Base-by-base conservation (phyloP, 2,888 invertebrate species). In the Agrotis ipsilon region DNA sequence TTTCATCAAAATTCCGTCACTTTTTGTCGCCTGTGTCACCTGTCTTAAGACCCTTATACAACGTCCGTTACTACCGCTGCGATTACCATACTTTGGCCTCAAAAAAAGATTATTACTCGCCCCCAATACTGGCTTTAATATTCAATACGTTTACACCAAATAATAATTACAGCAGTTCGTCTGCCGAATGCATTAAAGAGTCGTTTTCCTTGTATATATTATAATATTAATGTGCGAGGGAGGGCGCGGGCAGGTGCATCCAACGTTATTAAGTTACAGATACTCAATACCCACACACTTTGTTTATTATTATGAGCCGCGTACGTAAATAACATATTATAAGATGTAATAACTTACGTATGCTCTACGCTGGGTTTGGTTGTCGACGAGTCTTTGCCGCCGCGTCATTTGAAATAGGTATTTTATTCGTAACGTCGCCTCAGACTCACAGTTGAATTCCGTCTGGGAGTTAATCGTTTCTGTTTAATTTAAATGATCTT, bases 61-160 rank as follows among this genome's bases (percentile, higher is more conserved):
- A 85, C 78, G 91, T 89, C 91, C 91, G 92, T 92, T 92, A 89
- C 90, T 79, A 85, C 83, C 82, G 78, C 84, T 75, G 75, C 81
- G 90, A 94, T 94, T 94, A 94, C 92, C 94, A 94, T 95, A 94
- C 92, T 90, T 90, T 86, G 82, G 87, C 87, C 87, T 82, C 86
- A 92, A 92, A 93, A 93, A 94, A 93, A 93, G 88, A 92, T 92
- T 91, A 90, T 88, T 87, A 87, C 90, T 91, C 90, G 87, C 89
- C 92, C 92, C 92, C 91, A 89, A 91, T 91, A 90, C 88, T 78
- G 75, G 85, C 86, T 89, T 92, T 92, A 94, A 94, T 93, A 94
- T 94, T 94, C 94, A 93, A 94, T 96, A 94, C 94, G 89, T 94
- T 95, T 94, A 93, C 94, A 95, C 95, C 92, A 93, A 95, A 95